Evolutionary conservation across 2,888 invertebrate species (phyloP), one percentile per base, ranked within the genome.

Genomic region (Caenorhabditis drosophilae): DNA sequence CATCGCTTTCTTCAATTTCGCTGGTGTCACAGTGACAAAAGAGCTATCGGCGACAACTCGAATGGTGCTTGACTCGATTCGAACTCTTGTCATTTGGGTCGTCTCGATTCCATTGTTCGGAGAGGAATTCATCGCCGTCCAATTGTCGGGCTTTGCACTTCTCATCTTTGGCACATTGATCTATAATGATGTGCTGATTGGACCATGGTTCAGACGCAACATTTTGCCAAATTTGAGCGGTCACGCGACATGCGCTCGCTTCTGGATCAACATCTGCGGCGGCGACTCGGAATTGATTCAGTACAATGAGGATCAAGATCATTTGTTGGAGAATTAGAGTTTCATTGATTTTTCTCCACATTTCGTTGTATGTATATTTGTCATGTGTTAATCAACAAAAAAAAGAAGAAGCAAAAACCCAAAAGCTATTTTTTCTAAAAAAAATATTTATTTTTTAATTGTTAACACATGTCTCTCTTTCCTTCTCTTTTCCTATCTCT

Each of bases 1-100:
- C 49, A 93, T 94, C 73, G 92, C 94, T 0, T 91, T 93, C 86
- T 94, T 94, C 87, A 93, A 92, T 84, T 94, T 91, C 84, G 90
- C 92, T 69, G 93, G 93, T 11, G 89, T 94, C 68, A 91, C 91
- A 81, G 91, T 96, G 3, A 92, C 93, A 0, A 95, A 94, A 85
- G 92, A 93, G 84, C 88, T 93, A 80, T 93, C 92, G 1, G 93
- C 95, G 1, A 93, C 92, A 0, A 92, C 92, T 2, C 87, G 93
- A 68, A 91, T 93, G 90, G 90, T 94, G 12, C 86, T 93, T 45
- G 93, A 94, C 84, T 91, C 90, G 50, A 87, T 92, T n/a, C 87
- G 94, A 70, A 92, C 93, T 0, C 86, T 94, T 44, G 88, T 93
- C n/a, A 91, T 95, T 79, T 97, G 94, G 94, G 86, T 88, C 61